These are phyloP conservation scores for Vanessa cardui DNA, from an alignment of 2,888 invertebrate genomes.

Conservation along the genomic window DNA sequence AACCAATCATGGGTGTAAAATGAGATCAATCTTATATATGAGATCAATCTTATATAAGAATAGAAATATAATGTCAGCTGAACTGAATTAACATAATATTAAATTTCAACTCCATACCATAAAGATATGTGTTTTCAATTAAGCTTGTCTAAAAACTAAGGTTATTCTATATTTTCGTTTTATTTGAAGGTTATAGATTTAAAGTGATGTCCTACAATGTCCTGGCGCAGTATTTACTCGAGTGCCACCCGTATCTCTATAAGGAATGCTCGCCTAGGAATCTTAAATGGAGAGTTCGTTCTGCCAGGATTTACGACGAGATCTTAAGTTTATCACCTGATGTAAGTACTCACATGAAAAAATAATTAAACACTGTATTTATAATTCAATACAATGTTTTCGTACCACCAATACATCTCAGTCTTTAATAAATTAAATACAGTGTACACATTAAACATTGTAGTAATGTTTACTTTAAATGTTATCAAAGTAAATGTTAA, in stretches of 20 bases:
- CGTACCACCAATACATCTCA: no score
- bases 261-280: slow-evolving; percentile 78
- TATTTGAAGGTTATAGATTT: slow-evolving; percentile 77
- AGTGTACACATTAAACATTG: no score
- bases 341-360: slow-evolving; percentile 53
- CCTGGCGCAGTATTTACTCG: slow-evolving; percentile 91
- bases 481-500: background rate
- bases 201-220: slow-evolving; percentile 94
- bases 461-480: background rate
- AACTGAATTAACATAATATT: no score
- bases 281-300: slow-evolving; percentile 88
- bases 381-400: no score
- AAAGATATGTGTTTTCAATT: no score
- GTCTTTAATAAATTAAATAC: no score
- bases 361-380: background rate
- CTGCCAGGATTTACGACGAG: slow-evolving; percentile 72
- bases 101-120: no score
- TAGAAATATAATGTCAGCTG: no score
- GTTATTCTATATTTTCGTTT: background rate
- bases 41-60: no score
- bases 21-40: no score
- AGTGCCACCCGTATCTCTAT: slow-evolving; percentile 89
- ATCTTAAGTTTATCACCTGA: slow-evolving; percentile 76
- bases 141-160: no score
- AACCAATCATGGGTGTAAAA: no score